phyloP scores from a whole-genome alignment of 2,113 vertebrate species.

The Ibidorhyncha struthersii region DNA sequence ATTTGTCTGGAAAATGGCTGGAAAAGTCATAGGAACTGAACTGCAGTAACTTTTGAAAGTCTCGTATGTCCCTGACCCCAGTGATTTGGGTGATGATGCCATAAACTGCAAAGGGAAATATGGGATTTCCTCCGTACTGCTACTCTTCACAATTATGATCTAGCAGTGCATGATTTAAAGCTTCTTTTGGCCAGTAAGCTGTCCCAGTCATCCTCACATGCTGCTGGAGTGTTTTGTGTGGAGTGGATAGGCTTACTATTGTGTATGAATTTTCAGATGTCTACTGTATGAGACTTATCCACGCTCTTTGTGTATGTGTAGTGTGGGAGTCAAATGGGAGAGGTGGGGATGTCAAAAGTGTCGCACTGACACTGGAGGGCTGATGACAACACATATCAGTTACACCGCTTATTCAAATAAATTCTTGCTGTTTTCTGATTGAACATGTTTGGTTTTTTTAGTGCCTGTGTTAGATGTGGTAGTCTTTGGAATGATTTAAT shows the following conservation, averaged over 20 bases:
- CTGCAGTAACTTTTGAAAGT: not conserved
- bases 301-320: not conserved
- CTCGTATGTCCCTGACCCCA: too few species aligned
- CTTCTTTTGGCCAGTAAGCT: not conserved
- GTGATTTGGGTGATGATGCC: not conserved
- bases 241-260: not conserved
- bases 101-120: not conserved
- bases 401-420: not conserved
- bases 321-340: not conserved
- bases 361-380: not conserved
- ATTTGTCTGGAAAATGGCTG: not conserved
- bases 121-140: not conserved
- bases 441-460: not conserved
- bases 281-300: not conserved
- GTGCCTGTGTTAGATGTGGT: not conserved
- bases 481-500: not conserved
- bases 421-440: not conserved
- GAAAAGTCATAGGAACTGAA: not conserved
- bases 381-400: not conserved
- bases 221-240: not conserved
- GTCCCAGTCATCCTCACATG: not conserved
- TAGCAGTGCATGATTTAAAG: not conserved
- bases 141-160: not conserved
- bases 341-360: not conserved
- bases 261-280: too few species aligned